Percentiles rank a stretch among this genome's conserved stretches.
Conservation (phyloP, 1,140 invertebrate species). For the Stegodyphus dumicola region DNA sequence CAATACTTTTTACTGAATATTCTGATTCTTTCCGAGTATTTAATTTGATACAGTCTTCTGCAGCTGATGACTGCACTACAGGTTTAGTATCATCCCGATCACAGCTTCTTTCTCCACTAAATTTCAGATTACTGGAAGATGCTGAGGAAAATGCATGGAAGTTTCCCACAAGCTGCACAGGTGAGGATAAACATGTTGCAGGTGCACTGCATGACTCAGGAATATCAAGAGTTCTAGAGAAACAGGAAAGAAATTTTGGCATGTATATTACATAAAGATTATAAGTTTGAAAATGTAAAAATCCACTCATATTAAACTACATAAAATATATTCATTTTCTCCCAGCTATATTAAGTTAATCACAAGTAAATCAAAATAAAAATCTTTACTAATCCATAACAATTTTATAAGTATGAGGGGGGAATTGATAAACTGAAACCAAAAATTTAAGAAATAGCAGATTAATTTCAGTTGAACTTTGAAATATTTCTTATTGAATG, state of each 20-base stretch:
- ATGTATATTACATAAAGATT: neutral
- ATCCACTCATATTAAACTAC: too few relatives aligned
- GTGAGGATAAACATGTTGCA: constrained; percentile 75
- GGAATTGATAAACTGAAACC: too few relatives aligned
- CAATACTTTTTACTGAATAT: constrained; percentile 20
- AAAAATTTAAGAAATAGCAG: too few relatives aligned
- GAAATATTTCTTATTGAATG: too few relatives aligned
- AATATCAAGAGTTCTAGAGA: constrained; percentile 33
- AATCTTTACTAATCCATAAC: too few relatives aligned
- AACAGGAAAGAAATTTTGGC: constrained; percentile 3
- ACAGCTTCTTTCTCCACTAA: neutral
- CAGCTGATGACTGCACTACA: neutral
- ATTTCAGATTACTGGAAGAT: neutral
- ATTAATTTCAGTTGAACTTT: too few relatives aligned
- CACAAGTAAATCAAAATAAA: too few relatives aligned
- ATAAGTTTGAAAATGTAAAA: neutral
- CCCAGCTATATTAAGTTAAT: too few relatives aligned
- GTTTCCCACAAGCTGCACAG: constrained; percentile 63
- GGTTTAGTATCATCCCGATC: neutral
- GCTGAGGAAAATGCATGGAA: constrained; percentile 26
- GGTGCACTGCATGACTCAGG: constrained; percentile 70
- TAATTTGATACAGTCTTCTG: neutral
- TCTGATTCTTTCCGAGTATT: neutral
- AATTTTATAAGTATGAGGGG: too few relatives aligned
- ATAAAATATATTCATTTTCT: too few relatives aligned